Conservation (phyloP, 2,113 vertebrate genomes). For the Saguinus midas region DNA sequence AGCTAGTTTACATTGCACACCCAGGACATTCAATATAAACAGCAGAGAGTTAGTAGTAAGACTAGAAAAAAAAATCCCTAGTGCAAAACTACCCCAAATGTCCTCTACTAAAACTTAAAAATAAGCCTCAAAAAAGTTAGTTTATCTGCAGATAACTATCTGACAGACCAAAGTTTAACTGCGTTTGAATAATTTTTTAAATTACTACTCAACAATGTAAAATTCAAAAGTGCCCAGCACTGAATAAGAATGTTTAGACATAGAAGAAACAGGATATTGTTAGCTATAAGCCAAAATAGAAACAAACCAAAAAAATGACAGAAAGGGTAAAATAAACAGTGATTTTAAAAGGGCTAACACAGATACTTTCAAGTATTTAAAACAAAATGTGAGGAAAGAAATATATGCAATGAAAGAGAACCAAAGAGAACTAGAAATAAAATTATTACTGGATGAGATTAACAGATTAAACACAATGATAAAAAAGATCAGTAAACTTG, state of each 20-base stretch:
- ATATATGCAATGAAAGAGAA: neutral
- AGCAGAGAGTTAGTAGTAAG: neutral
- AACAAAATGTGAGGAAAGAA: neutral
- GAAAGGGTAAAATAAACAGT: neutral
- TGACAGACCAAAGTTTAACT: neutral
- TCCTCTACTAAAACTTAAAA: neutral
- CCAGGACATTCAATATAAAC: neutral
- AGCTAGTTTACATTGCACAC: neutral
- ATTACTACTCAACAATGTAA: neutral
- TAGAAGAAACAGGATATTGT: neutral
- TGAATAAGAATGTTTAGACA: neutral
- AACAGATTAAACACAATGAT: neutral
- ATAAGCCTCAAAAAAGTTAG: neutral
- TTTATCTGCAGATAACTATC: neutral
- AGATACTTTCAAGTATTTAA: slow-evolving; percentile 4
- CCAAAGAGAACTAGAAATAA: neutral
- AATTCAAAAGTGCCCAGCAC: neutral
- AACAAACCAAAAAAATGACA: neutral
- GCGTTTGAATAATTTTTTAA: neutral
- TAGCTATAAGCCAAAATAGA: neutral
- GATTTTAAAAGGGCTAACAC: neutral
- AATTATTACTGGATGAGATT: neutral
- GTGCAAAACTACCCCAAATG: neutral
- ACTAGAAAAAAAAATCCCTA: neutral
- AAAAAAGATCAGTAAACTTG: neutral